Conservation (phyloP, 2,113 vertebrate genomes). For the Podiceps cristatus region DNA sequence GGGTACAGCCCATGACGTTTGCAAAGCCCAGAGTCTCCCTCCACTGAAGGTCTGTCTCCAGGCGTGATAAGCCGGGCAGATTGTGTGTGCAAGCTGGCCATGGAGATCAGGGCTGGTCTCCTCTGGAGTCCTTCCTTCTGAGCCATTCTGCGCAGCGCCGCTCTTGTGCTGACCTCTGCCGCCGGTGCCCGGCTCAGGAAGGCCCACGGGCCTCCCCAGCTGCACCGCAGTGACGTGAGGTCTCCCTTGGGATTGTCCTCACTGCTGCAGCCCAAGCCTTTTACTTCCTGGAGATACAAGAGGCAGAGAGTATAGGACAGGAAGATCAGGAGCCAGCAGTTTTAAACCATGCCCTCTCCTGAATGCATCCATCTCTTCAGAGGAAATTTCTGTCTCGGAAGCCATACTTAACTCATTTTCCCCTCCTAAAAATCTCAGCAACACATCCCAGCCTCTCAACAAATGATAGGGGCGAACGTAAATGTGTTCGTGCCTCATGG, state of each 20-base stretch:
- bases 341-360: not conserved
- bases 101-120: not conserved
- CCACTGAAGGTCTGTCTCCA: not conserved
- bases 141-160: not conserved
- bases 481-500: not conserved
- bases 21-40: not conserved
- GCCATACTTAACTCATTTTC: not conserved
- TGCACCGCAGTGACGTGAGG: rapidly evolving
- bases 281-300: not conserved
- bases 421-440: not conserved
- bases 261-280: not conserved
- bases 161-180: not conserved
- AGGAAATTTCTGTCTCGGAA: not conserved
- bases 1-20: not conserved
- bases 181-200: not conserved
- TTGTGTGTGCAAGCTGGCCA: not conserved
- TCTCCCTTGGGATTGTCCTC: not conserved
- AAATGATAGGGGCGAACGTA: not conserved
- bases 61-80: not conserved
- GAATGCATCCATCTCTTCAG: not conserved
- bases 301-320: not conserved
- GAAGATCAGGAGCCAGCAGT: not conserved
- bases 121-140: not conserved
- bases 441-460: not conserved
- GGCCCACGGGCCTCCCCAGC: not conserved